These are phyloP conservation scores for Eurois occulta DNA, from an alignment of 2,888 invertebrate species.

Conservation along the genomic window DNA sequence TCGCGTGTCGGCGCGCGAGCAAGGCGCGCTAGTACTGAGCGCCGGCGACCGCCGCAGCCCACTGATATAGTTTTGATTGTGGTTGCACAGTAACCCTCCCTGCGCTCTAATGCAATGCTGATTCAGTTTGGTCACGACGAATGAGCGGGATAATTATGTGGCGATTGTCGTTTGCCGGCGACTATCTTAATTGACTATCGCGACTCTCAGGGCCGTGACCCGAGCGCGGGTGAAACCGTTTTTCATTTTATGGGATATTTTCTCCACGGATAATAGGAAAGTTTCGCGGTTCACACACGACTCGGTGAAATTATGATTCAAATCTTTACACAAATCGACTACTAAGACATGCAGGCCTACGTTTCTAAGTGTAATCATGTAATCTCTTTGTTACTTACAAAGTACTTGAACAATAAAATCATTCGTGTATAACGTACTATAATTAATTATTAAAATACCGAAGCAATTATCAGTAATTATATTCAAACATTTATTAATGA, in stretches of 20 bases:
- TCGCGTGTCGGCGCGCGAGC: constrained; percentile 83
- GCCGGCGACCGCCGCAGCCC: constrained; percentile 76
- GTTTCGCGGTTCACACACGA: constrained; percentile 75
- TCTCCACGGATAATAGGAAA: constrained; percentile 82
- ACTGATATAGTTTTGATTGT: constrained; percentile 89
- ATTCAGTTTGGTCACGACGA: constrained; percentile 88
- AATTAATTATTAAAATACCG: constrained; percentile 44
- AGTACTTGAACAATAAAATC: constrained; percentile 34
- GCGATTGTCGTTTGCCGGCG: constrained; percentile 85
- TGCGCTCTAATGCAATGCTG: constrained; percentile 87
- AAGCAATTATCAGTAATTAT: constrained; percentile 38
- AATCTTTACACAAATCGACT: constrained; percentile 67
- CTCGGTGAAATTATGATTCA: constrained; percentile 65
- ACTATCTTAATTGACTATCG: constrained; percentile 89
- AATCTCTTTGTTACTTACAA: constrained; percentile 40
- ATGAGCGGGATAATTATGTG: constrained; percentile 88
- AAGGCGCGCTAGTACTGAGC: constrained; percentile 86
- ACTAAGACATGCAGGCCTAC: constrained; percentile 51
- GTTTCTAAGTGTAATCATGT: constrained; percentile 51
- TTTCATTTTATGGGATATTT: constrained; percentile 86
- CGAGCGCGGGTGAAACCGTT: constrained; percentile 86
- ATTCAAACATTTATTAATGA: constrained; percentile 25
- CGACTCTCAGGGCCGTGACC: constrained; percentile 87
- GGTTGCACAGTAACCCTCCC: constrained; percentile 87
- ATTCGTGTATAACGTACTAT: constrained; percentile 26